Evolutionary conservation across 2,113 vertebrate genomes (phyloP).

Genomic region (Phasianus colchicus): DNA sequence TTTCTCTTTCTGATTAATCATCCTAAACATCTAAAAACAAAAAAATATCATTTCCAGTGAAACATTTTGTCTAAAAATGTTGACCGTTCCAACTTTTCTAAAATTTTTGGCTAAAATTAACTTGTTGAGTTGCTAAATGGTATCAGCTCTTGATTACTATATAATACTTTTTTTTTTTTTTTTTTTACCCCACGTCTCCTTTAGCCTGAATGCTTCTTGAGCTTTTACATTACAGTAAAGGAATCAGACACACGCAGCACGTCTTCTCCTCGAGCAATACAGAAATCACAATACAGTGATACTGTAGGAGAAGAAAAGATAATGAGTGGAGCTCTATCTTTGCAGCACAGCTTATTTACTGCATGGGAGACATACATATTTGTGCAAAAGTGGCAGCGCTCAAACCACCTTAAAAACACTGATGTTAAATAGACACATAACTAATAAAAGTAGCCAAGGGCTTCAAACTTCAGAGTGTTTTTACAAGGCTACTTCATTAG

Average conservation of each 20-base stretch:
- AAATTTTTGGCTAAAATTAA: conserved; percentile 57
- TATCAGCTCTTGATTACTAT: not conserved
- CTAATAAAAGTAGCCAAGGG: conserved; percentile 34
- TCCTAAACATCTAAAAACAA: conserved; percentile 65
- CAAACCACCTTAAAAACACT: conserved; percentile 24
- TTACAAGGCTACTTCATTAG: conserved; percentile 66
- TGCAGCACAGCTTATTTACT: not conserved
- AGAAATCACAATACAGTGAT: not conserved
- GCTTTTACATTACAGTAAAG: not conserved
- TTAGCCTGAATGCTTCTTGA: not conserved
- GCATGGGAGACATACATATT: not conserved
- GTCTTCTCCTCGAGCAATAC: not conserved
- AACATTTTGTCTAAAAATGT: conserved; percentile 64
- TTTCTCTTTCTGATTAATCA: conserved; percentile 65
- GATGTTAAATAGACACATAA: not conserved
- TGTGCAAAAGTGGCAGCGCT: not conserved
- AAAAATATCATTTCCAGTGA: conserved; percentile 58
- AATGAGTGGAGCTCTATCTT: not conserved
- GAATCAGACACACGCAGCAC: not conserved
- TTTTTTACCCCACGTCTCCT: not conserved
- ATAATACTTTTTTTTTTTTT: not conserved
- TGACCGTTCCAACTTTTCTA: conserved; percentile 51
- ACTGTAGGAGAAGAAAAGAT: not conserved
- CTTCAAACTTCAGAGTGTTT: conserved; percentile 53
- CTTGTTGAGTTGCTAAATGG: conserved; percentile 7